Evolutionary conservation across 1,140 invertebrate species (phyloP), one percentile per base, ranked within the genome.

Genomic region (Drosophila guanche): DNA sequence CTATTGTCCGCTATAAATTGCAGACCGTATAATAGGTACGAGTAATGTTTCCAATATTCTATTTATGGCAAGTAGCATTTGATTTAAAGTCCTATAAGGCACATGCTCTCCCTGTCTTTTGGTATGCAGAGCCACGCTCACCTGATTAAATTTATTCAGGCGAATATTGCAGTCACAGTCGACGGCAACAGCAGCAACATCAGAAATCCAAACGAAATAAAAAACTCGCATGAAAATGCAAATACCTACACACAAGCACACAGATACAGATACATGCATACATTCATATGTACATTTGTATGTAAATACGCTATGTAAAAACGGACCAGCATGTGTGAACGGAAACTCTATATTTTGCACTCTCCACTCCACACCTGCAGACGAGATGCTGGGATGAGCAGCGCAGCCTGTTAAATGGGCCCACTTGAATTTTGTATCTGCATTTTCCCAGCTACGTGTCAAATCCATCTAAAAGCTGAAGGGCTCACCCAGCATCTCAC

Each of bases 131-230:
- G 48, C 74, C 50, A 74, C 41, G 54, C 56, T 62, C 58, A 68
- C 67, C 59, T 62, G 70, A 66, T 83, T 86, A 86, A 86, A 86
- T 83, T 86, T 86, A 86, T 86, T 75, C 83, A 76, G 56, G 78
- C 83, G 70, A 71, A 75, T 69, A 63, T 76, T 74, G 78, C 67
- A 81, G 55, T 61, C 61, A 71, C 50, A 67, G 37, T 10, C 55
- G 60, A 72, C 60, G 63, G 37, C 56, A 52, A 14, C 27, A 56
- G 12, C 48, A 45, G 16, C 14, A 60, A 2, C 25, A 51, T 29
- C 37, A 29, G 22, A 23, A 72, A 52, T 46, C 42, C 22, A 72
- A 71, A 70, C 55, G 48, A 10, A 74, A 67, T 60, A 58, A 55
- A 59, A 53, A 83, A 65, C 59, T 51, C 55, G 77, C 67, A 86